Evolutionary conservation across 23 tunicate species (phyloP).

Genomic region (Halocynthia roretzi): DNA sequence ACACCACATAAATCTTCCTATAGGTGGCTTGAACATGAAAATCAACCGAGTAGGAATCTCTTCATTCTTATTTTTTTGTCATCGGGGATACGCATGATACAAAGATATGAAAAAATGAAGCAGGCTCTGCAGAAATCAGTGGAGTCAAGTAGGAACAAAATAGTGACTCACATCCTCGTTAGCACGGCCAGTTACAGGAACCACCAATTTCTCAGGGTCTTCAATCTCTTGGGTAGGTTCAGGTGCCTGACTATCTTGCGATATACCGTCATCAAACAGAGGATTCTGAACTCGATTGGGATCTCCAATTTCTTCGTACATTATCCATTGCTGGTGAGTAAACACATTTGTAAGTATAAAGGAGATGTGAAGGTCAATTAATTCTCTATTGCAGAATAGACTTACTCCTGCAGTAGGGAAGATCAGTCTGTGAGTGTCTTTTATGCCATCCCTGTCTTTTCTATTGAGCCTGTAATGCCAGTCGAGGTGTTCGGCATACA

Average conservation of each 20-base stretch:
- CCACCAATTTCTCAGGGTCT: conserved; percentile 38
- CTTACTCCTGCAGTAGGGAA: conserved; percentile 82
- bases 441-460: conserved; percentile 74
- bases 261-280: conserved; percentile 32
- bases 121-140: too few relatives aligned
- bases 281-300: conserved; percentile 21
- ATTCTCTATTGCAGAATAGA: neutral
- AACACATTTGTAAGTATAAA: neutral
- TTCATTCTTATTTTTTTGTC: too few relatives aligned
- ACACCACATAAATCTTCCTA: too few relatives aligned
- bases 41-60: too few relatives aligned
- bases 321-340: conserved; percentile 71
- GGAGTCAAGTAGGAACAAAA: neutral
- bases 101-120: too few relatives aligned
- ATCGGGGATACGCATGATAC: too few relatives aligned
- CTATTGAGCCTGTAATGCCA: conserved; percentile 85
- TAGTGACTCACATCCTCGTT: conserved; percentile 70
- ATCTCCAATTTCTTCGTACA: conserved; percentile 56
- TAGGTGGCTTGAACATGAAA: too few relatives aligned
- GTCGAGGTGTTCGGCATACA: conserved; percentile 89
- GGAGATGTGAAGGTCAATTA: neutral
- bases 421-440: conserved; percentile 41
- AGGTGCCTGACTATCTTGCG: neutral
- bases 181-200: conserved; percentile 54
- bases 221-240: conserved; percentile 32